Percentiles rank a stretch among this genome's conserved stretches.
Evolutionary conservation across 2,888 invertebrate species (phyloP).

Genomic region (Agapetus fuscipes): DNA sequence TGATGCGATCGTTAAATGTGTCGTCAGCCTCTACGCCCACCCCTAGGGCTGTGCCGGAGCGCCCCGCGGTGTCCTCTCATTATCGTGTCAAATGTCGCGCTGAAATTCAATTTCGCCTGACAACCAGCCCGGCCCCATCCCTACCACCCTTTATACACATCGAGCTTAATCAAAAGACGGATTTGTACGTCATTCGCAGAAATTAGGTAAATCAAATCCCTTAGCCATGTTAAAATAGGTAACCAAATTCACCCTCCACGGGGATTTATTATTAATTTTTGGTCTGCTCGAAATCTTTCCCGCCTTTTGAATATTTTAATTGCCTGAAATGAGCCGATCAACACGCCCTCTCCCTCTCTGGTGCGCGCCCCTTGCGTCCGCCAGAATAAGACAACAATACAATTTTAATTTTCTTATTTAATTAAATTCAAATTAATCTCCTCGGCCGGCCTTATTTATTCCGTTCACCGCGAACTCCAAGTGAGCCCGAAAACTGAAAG

Average conservation of each 20-base stretch:
- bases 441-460: too few relatives aligned
- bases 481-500: too few relatives aligned
- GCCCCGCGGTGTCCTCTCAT: conserved; percentile 5
- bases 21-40: neutral
- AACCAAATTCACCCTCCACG: neutral
- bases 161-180: conserved; percentile 13
- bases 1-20: too few relatives aligned
- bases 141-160: neutral
- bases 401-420: too few relatives aligned
- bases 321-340: neutral
- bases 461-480: too few relatives aligned
- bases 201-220: conserved; percentile 19
- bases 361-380: neutral
- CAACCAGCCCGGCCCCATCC: conserved; percentile 4
- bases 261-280: neutral
- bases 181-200: conserved; percentile 22
- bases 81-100: conserved; percentile 19
- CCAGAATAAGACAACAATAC: too few relatives aligned
- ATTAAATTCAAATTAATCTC: too few relatives aligned
- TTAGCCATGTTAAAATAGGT: too few relatives aligned
- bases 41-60: neutral
- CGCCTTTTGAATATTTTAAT: neutral
- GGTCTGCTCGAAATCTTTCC: neutral
- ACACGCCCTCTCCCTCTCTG: too few relatives aligned
- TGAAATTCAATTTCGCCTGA: conserved; percentile 17